Base-by-base conservation (phyloP, 2,113 vertebrate genomes). In the Prietella phreatophila region DNA sequence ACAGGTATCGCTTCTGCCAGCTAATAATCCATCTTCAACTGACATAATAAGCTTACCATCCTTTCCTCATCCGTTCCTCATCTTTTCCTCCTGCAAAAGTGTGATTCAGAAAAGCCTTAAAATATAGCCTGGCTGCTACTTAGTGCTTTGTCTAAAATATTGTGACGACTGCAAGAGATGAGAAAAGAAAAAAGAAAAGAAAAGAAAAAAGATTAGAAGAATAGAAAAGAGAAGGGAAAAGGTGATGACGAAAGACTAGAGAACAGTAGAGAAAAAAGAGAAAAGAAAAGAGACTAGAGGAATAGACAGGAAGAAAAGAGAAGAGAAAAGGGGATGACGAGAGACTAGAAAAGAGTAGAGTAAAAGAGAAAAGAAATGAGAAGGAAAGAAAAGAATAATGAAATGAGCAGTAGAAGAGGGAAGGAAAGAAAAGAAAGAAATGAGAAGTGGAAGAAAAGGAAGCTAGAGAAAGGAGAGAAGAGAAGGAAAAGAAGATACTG, bases 141-240 rank as follows among this genome's bases (percentile, higher is more conserved):
- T 94, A 94, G 91, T 60, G 92, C 94, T 94, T 94, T 93, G 91
- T 94, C 92, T 61, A 91, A 94, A 94, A 94, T 89, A 94, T 94
- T 94, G n/a, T 55, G 55, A 73, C 93, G 93, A 88, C 92, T 90
- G 91, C 93, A 93, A 93, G 92, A 92, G 92, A 90, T 9, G 69
- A 71, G 33, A 4, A 33, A 17, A 7, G 61, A 69, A 39, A 73
- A 73, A 73, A 42, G 17, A n/a, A 27, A 14, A 50, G 8, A 20
- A 56, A 80, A 79, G 42, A 50, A 58, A 58, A 81, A 30, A 36
- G 15, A 79, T 5, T 6, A 80, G 11, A 78, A 5, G 11, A 78
- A 78, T 6, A 73, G 4, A 78, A 1, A 2, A 53, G 3, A 5
- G 25, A 6, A 47, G 1, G 13, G 9, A 50, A 25, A 20, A 42